Evolutionary conservation across 2,113 vertebrate genomes (phyloP).

Genomic region (Varanus komodoensis): DNA sequence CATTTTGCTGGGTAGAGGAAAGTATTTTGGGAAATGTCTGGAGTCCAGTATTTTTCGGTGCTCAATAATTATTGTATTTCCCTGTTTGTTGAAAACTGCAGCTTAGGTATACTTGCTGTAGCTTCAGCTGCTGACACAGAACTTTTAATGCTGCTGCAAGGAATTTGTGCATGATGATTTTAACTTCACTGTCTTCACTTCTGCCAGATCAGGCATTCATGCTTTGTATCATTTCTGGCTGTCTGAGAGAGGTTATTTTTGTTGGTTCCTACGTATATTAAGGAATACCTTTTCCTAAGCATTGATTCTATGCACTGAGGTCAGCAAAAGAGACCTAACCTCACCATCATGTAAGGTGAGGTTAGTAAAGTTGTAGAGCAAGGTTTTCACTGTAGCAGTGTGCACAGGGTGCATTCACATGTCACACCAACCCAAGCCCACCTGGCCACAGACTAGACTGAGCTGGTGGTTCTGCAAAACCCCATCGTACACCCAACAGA

Average conservation of each 20-base stretch:
- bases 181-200: slow-evolving; percentile 15
- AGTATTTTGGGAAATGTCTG: neutral
- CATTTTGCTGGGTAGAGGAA: slow-evolving; percentile 25
- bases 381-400: neutral
- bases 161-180: slow-evolving; percentile 49
- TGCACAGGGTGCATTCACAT: too few species aligned
- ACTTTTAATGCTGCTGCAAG: neutral
- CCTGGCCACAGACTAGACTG: too few species aligned
- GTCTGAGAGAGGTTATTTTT: neutral
- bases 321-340: neutral
- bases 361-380: neutral
- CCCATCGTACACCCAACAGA: too few species aligned
- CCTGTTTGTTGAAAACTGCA: slow-evolving; percentile 68
- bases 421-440: too few species aligned
- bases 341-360: neutral
- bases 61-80: slow-evolving; percentile 52
- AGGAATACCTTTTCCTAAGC: neutral
- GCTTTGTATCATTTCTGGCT: slow-evolving; percentile 19
- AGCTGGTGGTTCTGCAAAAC: too few species aligned
- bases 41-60: neutral
- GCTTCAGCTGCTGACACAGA: slow-evolving; percentile 60
- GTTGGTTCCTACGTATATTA: neutral
- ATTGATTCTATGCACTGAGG: neutral
- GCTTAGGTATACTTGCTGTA: slow-evolving; percentile 62
- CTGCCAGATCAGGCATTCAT: neutral